A percentile compares a stretch with the other conserved stretches of the same genome.
These are phyloP conservation scores for Microhierax caerulescens DNA, from an alignment of 2,797 vertebrate genomes.

Conservation along the genomic window DNA sequence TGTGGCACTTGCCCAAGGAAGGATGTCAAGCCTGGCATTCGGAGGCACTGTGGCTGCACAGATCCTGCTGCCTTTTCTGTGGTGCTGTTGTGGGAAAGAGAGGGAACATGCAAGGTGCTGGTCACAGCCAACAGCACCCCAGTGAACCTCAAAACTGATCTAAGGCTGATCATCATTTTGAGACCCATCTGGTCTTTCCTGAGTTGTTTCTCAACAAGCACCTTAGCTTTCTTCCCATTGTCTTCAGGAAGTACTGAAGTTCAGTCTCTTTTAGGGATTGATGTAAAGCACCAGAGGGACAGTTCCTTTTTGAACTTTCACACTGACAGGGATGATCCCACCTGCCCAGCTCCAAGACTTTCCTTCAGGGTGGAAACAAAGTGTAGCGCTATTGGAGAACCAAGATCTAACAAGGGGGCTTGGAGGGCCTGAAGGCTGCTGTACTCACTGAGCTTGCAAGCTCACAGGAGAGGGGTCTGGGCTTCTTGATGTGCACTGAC, in stretches of 20 bases:
- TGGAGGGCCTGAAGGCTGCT: neutral
- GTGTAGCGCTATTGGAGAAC: rapidly evolving
- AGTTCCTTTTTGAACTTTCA: neutral
- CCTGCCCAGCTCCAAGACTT: neutral
- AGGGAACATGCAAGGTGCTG: neutral
- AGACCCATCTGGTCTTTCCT: neutral
- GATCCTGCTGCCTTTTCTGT: neutral
- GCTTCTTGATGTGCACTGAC: neutral
- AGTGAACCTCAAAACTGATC: neutral
- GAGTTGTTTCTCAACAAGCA: neutral
- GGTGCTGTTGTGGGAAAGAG: rapidly evolving
- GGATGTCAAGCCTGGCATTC: neutral
- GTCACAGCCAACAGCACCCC: neutral
- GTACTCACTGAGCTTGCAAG: neutral
- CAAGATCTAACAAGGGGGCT: neutral
- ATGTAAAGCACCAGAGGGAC: neutral
- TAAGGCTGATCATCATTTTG: neutral
- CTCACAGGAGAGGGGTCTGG: neutral
- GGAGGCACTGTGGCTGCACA: neutral
- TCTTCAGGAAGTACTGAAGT: neutral
- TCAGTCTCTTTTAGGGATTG: neutral
- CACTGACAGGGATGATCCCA: neutral
- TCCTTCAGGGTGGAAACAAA: neutral
- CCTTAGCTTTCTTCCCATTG: neutral
- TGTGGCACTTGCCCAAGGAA: neutral